Evolutionary conservation across 2,113 vertebrate species (phyloP).

Genomic region (Elephas maximus): DNA sequence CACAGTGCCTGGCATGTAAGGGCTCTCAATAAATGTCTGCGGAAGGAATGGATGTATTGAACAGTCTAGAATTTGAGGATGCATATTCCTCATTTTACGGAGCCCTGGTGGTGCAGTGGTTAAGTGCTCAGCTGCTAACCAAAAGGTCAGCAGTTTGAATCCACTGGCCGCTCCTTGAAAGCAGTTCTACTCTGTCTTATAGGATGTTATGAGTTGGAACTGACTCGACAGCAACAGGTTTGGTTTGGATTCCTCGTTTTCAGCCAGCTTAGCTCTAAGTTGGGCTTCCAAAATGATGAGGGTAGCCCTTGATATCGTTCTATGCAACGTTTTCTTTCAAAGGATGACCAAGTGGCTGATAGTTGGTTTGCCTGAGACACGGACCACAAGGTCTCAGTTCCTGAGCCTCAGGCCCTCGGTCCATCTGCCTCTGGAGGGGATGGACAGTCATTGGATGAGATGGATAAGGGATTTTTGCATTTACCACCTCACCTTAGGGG

Average conservation of each 20-base stretch:
- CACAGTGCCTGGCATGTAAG: accelerated
- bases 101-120: too few species aligned
- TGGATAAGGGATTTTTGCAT: not conserved
- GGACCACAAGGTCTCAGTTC: not conserved
- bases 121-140: too few species aligned
- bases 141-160: too few species aligned
- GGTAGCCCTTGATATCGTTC: not conserved
- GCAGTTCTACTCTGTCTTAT: too few species aligned
- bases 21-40: not conserved
- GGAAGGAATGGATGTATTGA: not conserved
- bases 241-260: not conserved
- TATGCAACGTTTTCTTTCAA: not conserved
- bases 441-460: not conserved
- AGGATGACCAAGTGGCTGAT: not conserved
- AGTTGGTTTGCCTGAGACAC: not conserved
- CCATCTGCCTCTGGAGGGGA: not conserved
- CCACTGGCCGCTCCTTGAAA: too few species aligned
- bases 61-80: not conserved
- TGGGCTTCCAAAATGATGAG: not conserved
- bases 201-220: too few species aligned
- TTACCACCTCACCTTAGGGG: too few species aligned
- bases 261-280: not conserved
- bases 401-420: not conserved
- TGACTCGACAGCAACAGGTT: too few species aligned
- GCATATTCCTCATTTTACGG: too few species aligned